A percentile compares a stretch with the other conserved stretches of the same genome.
phyloP scores from a whole-genome alignment of 2,888 invertebrate species.

The Fragum whitleyi region DNA sequence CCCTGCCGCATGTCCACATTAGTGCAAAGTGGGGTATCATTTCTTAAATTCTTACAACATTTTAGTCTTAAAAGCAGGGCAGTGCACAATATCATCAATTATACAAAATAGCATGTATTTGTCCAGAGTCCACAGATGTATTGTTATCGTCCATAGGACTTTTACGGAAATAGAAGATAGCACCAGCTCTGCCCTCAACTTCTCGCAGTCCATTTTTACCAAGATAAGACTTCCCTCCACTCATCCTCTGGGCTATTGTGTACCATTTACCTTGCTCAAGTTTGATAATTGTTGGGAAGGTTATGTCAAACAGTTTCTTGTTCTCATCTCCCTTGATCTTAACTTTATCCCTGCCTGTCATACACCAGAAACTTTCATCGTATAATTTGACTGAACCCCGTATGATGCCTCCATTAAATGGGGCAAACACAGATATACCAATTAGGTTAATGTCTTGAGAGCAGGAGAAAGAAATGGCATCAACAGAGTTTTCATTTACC shows the following conservation, averaged over 20 bases:
- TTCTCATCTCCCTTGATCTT: conserved; percentile 33
- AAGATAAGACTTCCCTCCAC: conserved; percentile 47
- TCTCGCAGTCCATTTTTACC: conserved; percentile 48
- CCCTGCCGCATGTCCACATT: no score
- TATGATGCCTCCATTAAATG: conserved; percentile 52
- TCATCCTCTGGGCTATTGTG: conserved; percentile 55
- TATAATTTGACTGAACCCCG: conserved; percentile 48
- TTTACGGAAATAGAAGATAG: conserved; percentile 44
- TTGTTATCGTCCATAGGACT: conserved; percentile 61
- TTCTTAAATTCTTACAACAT: no score
- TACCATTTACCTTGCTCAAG: conserved; percentile 53
- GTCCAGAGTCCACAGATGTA: conserved; percentile 53
- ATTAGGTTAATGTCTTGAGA: conserved; percentile 49
- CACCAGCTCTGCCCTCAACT: conserved; percentile 40
- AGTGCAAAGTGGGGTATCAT: no score
- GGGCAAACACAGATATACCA: conserved; percentile 52
- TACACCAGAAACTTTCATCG: conserved; percentile 48
- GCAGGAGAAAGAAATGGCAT: conserved; percentile 55
- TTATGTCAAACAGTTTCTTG: conserved; percentile 42
- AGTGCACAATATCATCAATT: no score
- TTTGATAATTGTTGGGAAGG: conserved; percentile 35
- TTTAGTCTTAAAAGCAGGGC: no score
- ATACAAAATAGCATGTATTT: conserved; percentile 55
- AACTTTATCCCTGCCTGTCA: conserved; percentile 30
- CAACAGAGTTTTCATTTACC: conserved; percentile 55